These are phyloP conservation scores for Perccottus glenii DNA, from an alignment of 2,113 vertebrate species.

Conservation along the genomic window DNA sequence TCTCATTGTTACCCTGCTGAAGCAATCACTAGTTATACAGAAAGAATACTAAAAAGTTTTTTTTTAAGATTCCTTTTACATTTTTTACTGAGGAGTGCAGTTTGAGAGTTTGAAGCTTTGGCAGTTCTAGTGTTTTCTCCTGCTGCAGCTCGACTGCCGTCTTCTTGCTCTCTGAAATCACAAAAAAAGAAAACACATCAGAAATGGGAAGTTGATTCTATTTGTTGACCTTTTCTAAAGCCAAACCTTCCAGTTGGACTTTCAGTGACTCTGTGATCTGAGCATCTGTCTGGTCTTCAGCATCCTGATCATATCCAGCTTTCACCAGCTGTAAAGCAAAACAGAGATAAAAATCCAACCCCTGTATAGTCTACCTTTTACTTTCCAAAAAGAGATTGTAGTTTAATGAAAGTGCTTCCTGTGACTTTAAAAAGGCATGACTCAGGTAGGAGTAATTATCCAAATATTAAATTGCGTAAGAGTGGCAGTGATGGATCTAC, in stretches of 20 bases:
- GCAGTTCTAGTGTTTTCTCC: constrained; percentile 49
- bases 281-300: background rate
- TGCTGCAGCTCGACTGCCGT: constrained; percentile 45
- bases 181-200: background rate
- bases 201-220: background rate
- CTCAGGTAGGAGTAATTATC: too few species aligned
- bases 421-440: too few species aligned
- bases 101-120: constrained; percentile 36
- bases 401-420: constrained; percentile 4
- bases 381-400: constrained; percentile 1
- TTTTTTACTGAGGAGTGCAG: constrained; percentile 53
- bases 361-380: background rate
- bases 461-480: too few species aligned
- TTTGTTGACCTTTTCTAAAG: background rate
- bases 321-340: constrained; percentile 45
- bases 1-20: constrained; percentile 57
- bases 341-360: constrained; percentile 3
- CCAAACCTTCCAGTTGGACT: constrained; percentile 58
- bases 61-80: background rate
- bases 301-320: constrained; percentile 4
- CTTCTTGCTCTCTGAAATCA: constrained; percentile 50
- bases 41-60: background rate
- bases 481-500: too few species aligned
- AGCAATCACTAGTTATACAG: background rate
- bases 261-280: constrained; percentile 29